Percentiles rank a stretch among this genome's conserved stretches.
Evolutionary conservation across 2,888 invertebrate genomes (phyloP).

Genomic region (Antitype chi): DNA sequence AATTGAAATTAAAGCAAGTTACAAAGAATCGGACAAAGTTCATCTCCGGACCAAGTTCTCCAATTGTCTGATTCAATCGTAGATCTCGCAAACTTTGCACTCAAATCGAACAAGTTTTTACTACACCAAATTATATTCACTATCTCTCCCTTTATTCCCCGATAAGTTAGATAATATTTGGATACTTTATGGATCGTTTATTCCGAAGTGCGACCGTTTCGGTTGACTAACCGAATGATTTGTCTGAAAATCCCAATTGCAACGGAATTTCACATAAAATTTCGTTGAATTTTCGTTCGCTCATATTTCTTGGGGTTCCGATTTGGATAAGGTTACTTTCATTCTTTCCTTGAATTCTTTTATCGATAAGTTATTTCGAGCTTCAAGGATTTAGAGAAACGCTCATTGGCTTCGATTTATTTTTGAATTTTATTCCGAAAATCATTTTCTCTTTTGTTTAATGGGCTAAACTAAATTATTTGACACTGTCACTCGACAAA

Average conservation of each 20-base stretch:
- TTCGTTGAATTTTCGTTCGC: constrained; percentile 51
- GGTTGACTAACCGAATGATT: constrained; percentile 63
- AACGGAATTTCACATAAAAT: constrained; percentile 57
- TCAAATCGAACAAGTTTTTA: constrained; percentile 55
- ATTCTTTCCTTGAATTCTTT: constrained; percentile 58
- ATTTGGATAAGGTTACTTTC: constrained; percentile 62
- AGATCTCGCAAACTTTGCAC: constrained; percentile 45
- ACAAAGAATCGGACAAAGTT: constrained; percentile 21
- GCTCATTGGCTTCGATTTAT: constrained; percentile 35
- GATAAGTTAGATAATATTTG: constrained; percentile 57
- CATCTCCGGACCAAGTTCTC: constrained; percentile 34
- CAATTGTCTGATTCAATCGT: constrained; percentile 56
- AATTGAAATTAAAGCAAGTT: constrained; percentile 48
- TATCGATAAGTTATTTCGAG: constrained; percentile 58
- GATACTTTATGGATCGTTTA: constrained; percentile 60
- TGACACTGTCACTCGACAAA: too few relatives aligned
- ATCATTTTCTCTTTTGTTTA: constrained; percentile 35
- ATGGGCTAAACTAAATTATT: neutral
- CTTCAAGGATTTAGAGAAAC: constrained; percentile 47
- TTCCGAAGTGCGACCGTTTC: constrained; percentile 54
- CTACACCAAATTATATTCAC: constrained; percentile 59
- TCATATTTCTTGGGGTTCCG: constrained; percentile 61
- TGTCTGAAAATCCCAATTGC: constrained; percentile 61
- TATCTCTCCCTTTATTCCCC: constrained; percentile 51
- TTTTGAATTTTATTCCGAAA: constrained; percentile 34